phyloP scores from a whole-genome alignment of 2,888 invertebrate species.

The Ormyrus rosae region DNA sequence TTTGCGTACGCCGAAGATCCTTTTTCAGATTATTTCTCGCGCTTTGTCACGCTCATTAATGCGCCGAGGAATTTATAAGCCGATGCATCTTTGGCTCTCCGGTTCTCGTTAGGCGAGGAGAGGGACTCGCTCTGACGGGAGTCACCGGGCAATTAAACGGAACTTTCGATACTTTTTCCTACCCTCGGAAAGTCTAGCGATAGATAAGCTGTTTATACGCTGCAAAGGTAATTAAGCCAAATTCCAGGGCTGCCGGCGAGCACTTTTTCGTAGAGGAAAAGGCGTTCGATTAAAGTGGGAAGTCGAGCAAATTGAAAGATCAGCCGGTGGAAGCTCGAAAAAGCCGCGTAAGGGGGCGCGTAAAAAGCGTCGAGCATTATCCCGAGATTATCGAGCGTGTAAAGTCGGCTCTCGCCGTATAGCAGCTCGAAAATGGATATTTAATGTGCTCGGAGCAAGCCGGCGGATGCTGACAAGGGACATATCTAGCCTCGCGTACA shows the following conservation, averaged over 20 bases:
- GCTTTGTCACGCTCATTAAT: slow-evolving; percentile 39
- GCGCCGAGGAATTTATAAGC: slow-evolving; percentile 31
- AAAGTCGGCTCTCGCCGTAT: slow-evolving; percentile 4
- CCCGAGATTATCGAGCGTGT: slow-evolving; percentile 36
- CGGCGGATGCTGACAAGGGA: slow-evolving; percentile 63
- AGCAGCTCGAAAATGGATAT: slow-evolving; percentile 41
- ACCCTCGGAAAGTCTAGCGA: too few species aligned
- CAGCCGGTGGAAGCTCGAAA: not conserved
- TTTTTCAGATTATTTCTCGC: slow-evolving; percentile 43
- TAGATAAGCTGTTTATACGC: too few species aligned
- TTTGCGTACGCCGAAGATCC: slow-evolving; percentile 35
- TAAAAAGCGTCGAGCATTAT: slow-evolving; percentile 7
- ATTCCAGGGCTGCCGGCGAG: too few species aligned
- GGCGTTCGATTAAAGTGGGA: too few species aligned
- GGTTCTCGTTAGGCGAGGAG: too few species aligned
- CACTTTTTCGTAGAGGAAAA: too few species aligned
- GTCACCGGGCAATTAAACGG: too few species aligned
- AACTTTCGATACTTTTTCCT: too few species aligned
- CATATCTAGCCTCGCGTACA: slow-evolving; percentile 64
- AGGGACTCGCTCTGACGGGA: too few species aligned
- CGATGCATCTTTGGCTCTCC: not conserved
- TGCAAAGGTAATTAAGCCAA: too few species aligned
- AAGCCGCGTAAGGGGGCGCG: not conserved
- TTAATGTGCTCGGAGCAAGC: slow-evolving; percentile 44
- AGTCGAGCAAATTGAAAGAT: too few species aligned